Conservation (phyloP, 2,888 invertebrate species). For the Cyclophora albipunctata region DNA sequence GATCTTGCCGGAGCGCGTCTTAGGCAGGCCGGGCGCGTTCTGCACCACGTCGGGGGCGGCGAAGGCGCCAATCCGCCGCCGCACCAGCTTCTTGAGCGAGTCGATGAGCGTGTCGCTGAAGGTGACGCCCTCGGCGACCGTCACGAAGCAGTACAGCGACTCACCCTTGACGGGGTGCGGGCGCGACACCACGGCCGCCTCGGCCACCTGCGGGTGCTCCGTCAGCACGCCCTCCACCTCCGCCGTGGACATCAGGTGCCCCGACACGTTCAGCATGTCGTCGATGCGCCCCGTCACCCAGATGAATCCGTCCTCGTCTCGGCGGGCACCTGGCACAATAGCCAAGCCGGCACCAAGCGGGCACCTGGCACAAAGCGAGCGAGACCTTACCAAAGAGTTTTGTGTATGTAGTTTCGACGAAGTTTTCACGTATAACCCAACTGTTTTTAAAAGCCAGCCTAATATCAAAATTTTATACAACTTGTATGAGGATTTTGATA, state of each 20-base stretch:
- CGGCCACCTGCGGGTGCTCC: conserved; percentile 86
- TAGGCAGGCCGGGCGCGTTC: conserved; percentile 94
- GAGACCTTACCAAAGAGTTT: too few species aligned
- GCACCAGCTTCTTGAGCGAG: conserved; percentile 85
- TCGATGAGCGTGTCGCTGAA: conserved; percentile 82
- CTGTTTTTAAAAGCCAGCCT: too few species aligned
- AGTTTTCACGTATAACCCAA: too few species aligned
- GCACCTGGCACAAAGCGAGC: too few species aligned
- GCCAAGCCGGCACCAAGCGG: too few species aligned
- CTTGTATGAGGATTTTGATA: too few species aligned
- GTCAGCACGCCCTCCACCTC: conserved; percentile 91
- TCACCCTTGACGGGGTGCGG: conserved; percentile 97
- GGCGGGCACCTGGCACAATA: conserved; percentile 84
- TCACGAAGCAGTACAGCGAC: conserved; percentile 97
- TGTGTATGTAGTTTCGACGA: too few species aligned
- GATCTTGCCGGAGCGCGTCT: conserved; percentile 98
- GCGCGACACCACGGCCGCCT: conserved; percentile 96
- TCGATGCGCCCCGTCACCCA: conserved; percentile 98
- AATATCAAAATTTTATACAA: too few species aligned
- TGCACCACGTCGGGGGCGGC: conserved; percentile 97
- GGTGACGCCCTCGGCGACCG: conserved; percentile 84
- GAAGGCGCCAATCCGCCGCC: conserved; percentile 95
- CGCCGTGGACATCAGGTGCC: conserved; percentile 97
- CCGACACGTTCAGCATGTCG: conserved; percentile 99
- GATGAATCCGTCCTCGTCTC: conserved; percentile 95